Base-by-base conservation (phyloP, 1,140 invertebrate species). In the Harlomillsia oculata region DNA sequence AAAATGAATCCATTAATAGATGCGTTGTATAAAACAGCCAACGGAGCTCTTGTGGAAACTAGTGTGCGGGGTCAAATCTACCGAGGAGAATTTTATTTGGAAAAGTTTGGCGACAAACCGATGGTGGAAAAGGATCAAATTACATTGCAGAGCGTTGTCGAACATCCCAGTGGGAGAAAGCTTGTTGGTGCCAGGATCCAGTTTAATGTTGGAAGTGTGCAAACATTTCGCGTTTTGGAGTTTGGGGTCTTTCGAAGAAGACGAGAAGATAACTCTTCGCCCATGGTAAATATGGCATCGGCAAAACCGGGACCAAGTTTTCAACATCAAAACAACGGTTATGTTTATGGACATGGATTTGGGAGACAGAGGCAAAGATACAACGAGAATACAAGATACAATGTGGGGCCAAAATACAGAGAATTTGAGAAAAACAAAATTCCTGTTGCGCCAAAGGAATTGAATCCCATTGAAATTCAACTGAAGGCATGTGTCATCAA, bases 401-500 rank as follows among this genome's bases (percentile, higher is more conserved):
- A n/a, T n/a, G n/a, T n/a, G n/a, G n/a, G n/a, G n/a, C n/a, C n/a
- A n/a, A n/a, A n/a, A n/a, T n/a, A n/a, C n/a, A n/a, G n/a, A n/a
- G n/a, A n/a, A n/a, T n/a, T n/a, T n/a, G n/a, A n/a, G n/a, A n/a
- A n/a, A n/a, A n/a, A n/a, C n/a, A n/a, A n/a, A n/a, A n/a, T n/a
- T 18, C 45, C 45, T 16, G 45, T 32, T 25, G 25, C 30, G 9
- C 4, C 21, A 13, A 48, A 32, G 28, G 45, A 48, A 14, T 48
- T 28, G 25, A 41, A 58, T 18, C 28, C 56, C 13, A 36, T 58
- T 4, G 48, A 58, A 32, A 41, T 55, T 9, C 44, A 55, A 49
- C 39, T 60, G 16, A 54, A 53, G 36, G 51, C 58, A 9, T 55
- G 39, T 46, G 58, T 60, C 11, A 55, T 53, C 18, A 36, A 37